Conservation (phyloP, 2,888 invertebrate genomes). For the Omphaloscelis lunosa region DNA sequence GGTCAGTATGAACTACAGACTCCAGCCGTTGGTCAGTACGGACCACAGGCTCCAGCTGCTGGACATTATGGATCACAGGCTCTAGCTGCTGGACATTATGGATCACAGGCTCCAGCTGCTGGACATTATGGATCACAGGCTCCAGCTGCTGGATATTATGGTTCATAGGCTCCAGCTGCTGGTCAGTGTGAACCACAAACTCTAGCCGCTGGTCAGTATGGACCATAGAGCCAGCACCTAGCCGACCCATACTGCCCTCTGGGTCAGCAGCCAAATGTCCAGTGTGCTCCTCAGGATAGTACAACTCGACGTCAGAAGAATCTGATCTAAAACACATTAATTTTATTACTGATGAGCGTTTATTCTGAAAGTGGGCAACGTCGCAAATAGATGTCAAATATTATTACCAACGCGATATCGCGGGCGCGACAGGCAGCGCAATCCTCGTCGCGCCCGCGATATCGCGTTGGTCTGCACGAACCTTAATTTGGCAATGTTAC, state of each 20-base stretch:
- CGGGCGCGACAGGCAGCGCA: too few relatives aligned
- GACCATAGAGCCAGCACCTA: not conserved
- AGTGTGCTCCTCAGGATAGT: constrained; percentile 23
- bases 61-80: not conserved
- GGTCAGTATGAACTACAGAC: not conserved
- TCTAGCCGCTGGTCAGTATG: not conserved
- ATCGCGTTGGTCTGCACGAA: too few relatives aligned
- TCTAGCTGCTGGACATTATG: not conserved
- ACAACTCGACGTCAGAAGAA: constrained; percentile 28
- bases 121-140: not conserved
- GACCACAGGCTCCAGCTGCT: not conserved
- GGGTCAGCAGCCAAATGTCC: not conserved
- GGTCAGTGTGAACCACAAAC: not conserved
- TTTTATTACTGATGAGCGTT: too few relatives aligned
- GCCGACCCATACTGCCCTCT: not conserved
- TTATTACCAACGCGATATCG: too few relatives aligned
- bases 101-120: not conserved
- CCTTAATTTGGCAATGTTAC: too few relatives aligned
- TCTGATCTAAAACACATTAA: constrained; percentile 31
- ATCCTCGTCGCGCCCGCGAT: too few relatives aligned
- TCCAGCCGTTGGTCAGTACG: not conserved
- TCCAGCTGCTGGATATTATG: not conserved
- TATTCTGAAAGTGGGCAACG: too few relatives aligned
- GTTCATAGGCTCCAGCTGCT: not conserved
- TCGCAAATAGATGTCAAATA: too few relatives aligned